These are phyloP conservation scores for Acridotheres tristis DNA, from an alignment of 2,797 vertebrate genomes.

Conservation along the genomic window DNA sequence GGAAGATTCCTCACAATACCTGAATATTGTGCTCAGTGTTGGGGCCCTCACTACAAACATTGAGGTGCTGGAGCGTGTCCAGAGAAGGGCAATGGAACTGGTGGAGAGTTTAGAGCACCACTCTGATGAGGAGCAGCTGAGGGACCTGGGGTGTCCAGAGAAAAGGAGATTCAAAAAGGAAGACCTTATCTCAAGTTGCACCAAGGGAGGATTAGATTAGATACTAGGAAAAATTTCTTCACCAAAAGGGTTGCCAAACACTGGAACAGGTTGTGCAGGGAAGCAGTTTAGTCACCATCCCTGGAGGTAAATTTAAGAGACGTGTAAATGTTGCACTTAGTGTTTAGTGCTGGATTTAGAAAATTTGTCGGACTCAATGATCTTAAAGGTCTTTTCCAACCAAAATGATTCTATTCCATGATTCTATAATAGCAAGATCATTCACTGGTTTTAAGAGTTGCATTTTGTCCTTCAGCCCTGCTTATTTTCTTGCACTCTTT, in stretches of 20 bases:
- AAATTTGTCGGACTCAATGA: neutral
- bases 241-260: neutral
- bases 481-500: neutral
- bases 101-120: neutral
- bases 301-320: neutral
- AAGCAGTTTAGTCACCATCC: neutral
- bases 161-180: neutral
- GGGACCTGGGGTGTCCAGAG: too few species aligned
- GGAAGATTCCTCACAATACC: neutral
- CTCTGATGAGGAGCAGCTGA: neutral
- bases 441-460: neutral
- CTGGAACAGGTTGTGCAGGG: neutral
- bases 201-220: neutral
- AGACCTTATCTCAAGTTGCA: neutral
- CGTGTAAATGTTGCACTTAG: rapidly evolving
- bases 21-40: neutral
- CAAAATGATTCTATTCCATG: neutral
- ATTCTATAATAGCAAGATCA: neutral
- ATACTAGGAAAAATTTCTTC: neutral
- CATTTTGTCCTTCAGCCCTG: slow-evolving; percentile 25
- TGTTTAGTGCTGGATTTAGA: neutral
- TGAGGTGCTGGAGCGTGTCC: neutral
- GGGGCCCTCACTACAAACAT: neutral
- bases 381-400: neutral
- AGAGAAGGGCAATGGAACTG: neutral